Conservation (phyloP, 2,797 vertebrate species). For the Chloroceryle amazona region DNA sequence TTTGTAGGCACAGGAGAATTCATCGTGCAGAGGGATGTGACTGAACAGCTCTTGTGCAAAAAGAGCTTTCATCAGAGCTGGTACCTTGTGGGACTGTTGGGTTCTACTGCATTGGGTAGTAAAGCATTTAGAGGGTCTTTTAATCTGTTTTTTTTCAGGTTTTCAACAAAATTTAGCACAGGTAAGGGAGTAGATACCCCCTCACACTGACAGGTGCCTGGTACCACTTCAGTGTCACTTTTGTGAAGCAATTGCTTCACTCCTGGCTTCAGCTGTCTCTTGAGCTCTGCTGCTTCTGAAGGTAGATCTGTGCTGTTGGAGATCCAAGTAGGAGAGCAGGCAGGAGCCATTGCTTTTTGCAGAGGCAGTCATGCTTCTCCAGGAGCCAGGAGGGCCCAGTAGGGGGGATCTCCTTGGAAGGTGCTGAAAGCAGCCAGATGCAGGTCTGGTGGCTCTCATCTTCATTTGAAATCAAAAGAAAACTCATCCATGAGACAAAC, state of each 20-base stretch:
- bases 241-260: neutral
- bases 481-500: neutral
- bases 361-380: neutral
- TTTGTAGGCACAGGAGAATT: neutral
- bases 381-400: neutral
- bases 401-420: neutral
- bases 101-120: neutral
- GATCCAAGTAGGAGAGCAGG: neutral
- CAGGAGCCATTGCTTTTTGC: neutral
- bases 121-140: neutral
- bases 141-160: neutral
- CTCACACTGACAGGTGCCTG: neutral
- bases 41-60: rapidly evolving
- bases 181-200: neutral
- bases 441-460: neutral
- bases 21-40: rapidly evolving
- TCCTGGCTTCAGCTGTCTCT: neutral
- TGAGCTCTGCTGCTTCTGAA: neutral
- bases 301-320: neutral
- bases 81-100: neutral
- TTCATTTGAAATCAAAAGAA: neutral
- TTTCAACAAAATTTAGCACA: neutral
- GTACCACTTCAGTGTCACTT: neutral
- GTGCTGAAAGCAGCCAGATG: neutral
- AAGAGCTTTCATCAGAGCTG: neutral